Evolutionary conservation across 1,140 invertebrate genomes (phyloP), one percentile per base, ranked within the genome.

Genomic region (Palaemon carinicauda): DNA sequence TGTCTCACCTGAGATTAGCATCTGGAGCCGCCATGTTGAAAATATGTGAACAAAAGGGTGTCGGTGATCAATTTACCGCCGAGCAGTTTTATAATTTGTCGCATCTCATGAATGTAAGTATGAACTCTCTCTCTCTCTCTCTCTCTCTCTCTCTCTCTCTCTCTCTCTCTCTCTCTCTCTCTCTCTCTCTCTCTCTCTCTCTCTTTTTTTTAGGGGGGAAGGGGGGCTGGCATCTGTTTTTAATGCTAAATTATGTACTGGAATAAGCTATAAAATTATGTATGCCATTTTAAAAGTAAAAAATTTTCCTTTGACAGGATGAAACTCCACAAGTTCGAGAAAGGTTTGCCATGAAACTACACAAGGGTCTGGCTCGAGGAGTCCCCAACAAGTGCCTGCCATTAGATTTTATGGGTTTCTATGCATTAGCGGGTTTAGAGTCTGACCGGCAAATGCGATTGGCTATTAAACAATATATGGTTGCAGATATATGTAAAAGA

Each of bases 401-500:
- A 2, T 91, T 99, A 78, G 97, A 99, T 92, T 99, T 99, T 92
- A 98, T 99, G 97, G 97, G 97, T 41, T 96, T 97, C 91, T 98
- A 98, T 92, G 95, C 95, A 14, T 92, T 99, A 31, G 96, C 91
- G 82, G 97, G 97, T 14, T 94, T 96, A 88, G 97, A 98, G 92
- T 94, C 95, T 29, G 95, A 97, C 84, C 95, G 95, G 89, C 94
- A 94, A 89, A 91, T 96, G 53, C 94, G 94, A 85, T 90, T 90
- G n/a, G 90, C 93, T 52, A 92, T 96, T 19, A 95, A 95, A 89
- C 94, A 95, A 89, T 96, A 95, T 91, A 95, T 98, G 94, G 92
- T 95, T 51, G 93, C 94, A 1, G 98, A 98, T 92, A 96, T 99
- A 21, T 95, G 95, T 89, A 96, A 96, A 90, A 93, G 98, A 90